Evolutionary conservation across 2,888 invertebrate species (phyloP).

Genomic region (Eristalis pertinax): DNA sequence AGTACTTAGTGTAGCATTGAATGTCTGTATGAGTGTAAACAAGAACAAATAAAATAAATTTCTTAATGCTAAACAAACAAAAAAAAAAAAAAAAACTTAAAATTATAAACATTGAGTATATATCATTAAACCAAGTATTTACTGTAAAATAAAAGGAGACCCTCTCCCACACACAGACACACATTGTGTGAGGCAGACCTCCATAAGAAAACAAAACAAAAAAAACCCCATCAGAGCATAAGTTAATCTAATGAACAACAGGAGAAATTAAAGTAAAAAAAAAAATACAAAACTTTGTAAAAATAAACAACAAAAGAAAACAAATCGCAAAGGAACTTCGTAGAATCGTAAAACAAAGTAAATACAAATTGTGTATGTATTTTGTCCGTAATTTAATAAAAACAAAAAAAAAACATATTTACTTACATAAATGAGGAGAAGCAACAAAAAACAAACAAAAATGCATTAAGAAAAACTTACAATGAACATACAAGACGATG

Average conservation of each 20-base stretch:
- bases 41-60: slow-evolving; percentile 39
- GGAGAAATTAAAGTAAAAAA: slow-evolving; percentile 53
- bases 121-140: slow-evolving; percentile 75
- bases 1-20: slow-evolving; percentile 61
- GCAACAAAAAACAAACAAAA: slow-evolving; percentile 38
- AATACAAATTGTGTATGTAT: slow-evolving; percentile 75
- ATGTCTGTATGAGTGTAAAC: slow-evolving; percentile 69
- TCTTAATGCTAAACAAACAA: slow-evolving; percentile 69
- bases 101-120: slow-evolving; percentile 64
- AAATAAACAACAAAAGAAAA: slow-evolving; percentile 66
- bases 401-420: slow-evolving; percentile 65
- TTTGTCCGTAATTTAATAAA: slow-evolving; percentile 79
- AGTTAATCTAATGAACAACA: slow-evolving; percentile 49
- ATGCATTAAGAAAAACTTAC: slow-evolving; percentile 38
- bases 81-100: slow-evolving; percentile 31
- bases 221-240: slow-evolving; percentile 55
- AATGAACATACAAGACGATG: slow-evolving; percentile 72
- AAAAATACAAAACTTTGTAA: slow-evolving; percentile 66
- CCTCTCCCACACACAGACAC: slow-evolving; percentile 43
- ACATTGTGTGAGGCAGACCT: slow-evolving; percentile 24
- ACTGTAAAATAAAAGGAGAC: slow-evolving; percentile 76
- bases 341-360: slow-evolving; percentile 31
- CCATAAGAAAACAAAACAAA: not conserved
- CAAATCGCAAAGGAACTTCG: slow-evolving; percentile 38
- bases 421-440: slow-evolving; percentile 52